Evolutionary conservation across 2,888 invertebrate species (phyloP).

Genomic region (Lepetodrilus schrolli): DNA sequence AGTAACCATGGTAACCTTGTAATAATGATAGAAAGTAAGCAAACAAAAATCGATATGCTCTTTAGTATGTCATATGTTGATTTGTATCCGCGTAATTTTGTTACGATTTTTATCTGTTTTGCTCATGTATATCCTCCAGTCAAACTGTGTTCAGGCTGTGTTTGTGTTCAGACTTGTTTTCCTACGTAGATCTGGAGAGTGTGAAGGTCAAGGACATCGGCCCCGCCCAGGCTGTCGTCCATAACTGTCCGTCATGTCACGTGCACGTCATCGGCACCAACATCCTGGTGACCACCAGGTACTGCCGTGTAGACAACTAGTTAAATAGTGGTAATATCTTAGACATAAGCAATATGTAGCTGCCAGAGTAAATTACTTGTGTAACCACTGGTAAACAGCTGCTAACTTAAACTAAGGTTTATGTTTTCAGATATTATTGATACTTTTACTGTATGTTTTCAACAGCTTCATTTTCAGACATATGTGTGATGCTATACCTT

Average conservation of each 20-base stretch:
- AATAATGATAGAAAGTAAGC: background rate
- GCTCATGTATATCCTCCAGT: background rate
- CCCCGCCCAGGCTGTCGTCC: slow-evolving; percentile 42
- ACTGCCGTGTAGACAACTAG: background rate
- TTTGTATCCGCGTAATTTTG: too few relatives aligned
- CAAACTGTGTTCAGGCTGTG: background rate
- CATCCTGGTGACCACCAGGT: slow-evolving; percentile 47
- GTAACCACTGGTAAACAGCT: background rate
- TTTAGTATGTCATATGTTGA: too few relatives aligned
- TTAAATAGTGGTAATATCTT: too few relatives aligned
- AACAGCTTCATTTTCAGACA: too few relatives aligned
- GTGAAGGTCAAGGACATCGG: slow-evolving; percentile 37
- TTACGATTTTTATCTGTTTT: background rate
- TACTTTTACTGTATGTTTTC: background rate
- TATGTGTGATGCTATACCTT: too few relatives aligned
- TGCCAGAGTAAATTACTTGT: background rate
- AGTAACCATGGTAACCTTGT: too few relatives aligned
- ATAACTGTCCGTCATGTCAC: slow-evolving; percentile 48
- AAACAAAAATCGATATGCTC: background rate
- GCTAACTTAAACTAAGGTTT: background rate
- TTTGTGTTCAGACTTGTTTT: background rate
- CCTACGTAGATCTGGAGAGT: slow-evolving; percentile 41
- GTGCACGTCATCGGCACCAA: slow-evolving; percentile 49
- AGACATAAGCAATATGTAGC: too few relatives aligned
- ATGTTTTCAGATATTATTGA: background rate